A percentile compares a stretch with the other conserved stretches of the same genome.
phyloP scores from a whole-genome alignment of 2,113 vertebrate species.

The Mobula birostris region DNA sequence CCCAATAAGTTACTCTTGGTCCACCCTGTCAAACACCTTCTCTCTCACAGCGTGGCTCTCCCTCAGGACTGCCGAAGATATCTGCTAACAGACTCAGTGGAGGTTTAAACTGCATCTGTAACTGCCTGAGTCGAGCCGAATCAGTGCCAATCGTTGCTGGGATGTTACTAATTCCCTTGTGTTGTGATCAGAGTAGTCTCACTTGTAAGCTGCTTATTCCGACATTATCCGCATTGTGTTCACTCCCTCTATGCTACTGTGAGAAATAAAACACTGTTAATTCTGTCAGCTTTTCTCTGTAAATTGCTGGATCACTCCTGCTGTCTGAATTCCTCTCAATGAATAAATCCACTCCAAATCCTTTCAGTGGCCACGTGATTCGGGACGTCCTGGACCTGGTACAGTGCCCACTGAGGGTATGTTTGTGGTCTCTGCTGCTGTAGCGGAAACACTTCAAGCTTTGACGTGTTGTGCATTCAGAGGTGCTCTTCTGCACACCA shows the following conservation, averaged over 20 bases:
- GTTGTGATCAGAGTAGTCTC: not conserved
- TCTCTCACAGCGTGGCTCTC: not conserved
- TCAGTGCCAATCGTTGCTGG: not conserved
- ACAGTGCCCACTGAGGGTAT: no score
- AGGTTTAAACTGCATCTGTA: not conserved
- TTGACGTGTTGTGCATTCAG: no score
- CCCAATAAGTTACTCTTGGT: no score
- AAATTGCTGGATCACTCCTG: not conserved
- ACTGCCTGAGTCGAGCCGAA: not conserved
- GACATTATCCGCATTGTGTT: not conserved
- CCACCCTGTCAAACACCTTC: not conserved
- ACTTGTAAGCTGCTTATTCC: not conserved
- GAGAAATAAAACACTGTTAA: not conserved
- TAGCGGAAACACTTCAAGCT: no score
- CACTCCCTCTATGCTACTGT: not conserved
- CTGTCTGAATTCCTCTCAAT: not conserved
- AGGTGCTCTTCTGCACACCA: no score
- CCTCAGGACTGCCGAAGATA: not conserved
- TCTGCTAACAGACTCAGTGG: not conserved
- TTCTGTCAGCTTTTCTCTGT: not conserved
- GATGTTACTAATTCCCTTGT: not conserved
- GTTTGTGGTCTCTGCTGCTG: no score
- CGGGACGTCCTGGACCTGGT: no score
- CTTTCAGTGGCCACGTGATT: no score
- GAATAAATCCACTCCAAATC: not conserved